Evolutionary conservation across 1,140 invertebrate genomes (phyloP).

Genomic region (Halotydeus destructor): DNA sequence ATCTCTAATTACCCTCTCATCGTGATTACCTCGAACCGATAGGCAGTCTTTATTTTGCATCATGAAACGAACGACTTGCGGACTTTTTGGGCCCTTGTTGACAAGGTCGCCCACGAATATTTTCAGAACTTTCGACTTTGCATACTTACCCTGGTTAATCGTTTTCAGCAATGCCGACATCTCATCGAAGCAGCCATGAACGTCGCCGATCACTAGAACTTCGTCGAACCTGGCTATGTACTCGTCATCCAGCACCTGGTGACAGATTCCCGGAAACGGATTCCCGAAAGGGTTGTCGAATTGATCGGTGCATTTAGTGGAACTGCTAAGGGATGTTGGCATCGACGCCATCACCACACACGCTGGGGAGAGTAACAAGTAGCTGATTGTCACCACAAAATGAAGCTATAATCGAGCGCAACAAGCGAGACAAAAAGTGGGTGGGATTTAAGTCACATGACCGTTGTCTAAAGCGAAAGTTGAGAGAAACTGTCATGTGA

Average conservation of each 20-base stretch:
- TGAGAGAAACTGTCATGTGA: no score
- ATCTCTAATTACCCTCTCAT: slow-evolving; percentile 16
- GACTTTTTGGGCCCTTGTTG: slow-evolving; percentile 24
- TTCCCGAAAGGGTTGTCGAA: no score
- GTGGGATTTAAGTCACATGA: no score
- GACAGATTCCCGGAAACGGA: neutral
- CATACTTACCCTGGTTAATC: neutral
- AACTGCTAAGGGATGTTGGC: no score
- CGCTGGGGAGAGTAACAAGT: no score
- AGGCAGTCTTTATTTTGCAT: slow-evolving; percentile 8
- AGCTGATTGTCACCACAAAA: no score
- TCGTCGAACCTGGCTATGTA: slow-evolving; percentile 13
- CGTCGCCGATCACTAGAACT: slow-evolving; percentile 25
- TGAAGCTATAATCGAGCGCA: no score
- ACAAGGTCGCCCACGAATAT: slow-evolving; percentile 25
- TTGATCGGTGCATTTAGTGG: no score
- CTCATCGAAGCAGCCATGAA: slow-evolving; percentile 26
- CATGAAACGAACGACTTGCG: slow-evolving; percentile 19
- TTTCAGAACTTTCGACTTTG: slow-evolving; percentile 18
- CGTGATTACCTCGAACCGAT: slow-evolving; percentile 18
- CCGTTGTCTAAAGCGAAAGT: no score
- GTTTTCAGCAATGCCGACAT: slow-evolving; percentile 19
- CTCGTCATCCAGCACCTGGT: neutral
- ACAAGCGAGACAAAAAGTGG: no score
- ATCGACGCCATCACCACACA: no score